Evolutionary conservation across 2,888 invertebrate genomes (phyloP).

Genomic region (Cenopis cana): DNA sequence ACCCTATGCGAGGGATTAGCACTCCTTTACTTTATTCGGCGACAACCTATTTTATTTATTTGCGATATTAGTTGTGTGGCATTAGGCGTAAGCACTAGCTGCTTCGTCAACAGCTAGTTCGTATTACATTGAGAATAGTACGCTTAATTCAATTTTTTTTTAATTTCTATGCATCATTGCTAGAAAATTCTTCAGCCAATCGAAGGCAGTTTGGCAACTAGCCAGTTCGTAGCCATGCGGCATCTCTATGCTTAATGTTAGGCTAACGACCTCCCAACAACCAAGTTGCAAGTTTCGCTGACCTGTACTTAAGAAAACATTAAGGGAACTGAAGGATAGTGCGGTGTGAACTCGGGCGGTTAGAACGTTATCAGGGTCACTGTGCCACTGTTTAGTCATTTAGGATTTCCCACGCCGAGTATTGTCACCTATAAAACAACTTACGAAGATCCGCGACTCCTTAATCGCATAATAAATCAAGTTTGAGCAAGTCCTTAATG

Average conservation of each 20-base stretch:
- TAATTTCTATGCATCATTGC: background rate
- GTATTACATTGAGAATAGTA: background rate
- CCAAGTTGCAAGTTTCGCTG: slow-evolving; percentile 56
- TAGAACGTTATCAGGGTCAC: slow-evolving; percentile 39
- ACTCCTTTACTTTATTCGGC: background rate
- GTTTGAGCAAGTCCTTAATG: slow-evolving; percentile 3
- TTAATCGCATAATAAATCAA: background rate
- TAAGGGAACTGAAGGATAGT: slow-evolving; percentile 32
- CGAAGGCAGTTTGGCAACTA: slow-evolving; percentile 70
- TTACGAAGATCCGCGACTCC: slow-evolving; percentile 7
- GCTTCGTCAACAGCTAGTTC: background rate
- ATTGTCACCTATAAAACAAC: slow-evolving; percentile 18
- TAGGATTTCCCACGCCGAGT: slow-evolving; percentile 32
- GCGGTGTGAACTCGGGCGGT: slow-evolving; percentile 21
- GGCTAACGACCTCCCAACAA: slow-evolving; percentile 76
- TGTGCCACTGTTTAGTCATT: slow-evolving; percentile 27
- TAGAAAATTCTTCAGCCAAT: slow-evolving; percentile 63
- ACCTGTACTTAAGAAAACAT: slow-evolving; percentile 50
- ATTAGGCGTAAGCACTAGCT: background rate
- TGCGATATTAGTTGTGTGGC: background rate
- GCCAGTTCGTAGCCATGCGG: slow-evolving; percentile 76
- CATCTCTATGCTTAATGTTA: slow-evolving; percentile 70
- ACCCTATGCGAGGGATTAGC: background rate
- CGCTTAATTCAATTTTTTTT: background rate
- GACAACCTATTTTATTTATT: background rate